Conservation (phyloP, 2,888 invertebrate genomes). For the Polydrusus cervinus region DNA sequence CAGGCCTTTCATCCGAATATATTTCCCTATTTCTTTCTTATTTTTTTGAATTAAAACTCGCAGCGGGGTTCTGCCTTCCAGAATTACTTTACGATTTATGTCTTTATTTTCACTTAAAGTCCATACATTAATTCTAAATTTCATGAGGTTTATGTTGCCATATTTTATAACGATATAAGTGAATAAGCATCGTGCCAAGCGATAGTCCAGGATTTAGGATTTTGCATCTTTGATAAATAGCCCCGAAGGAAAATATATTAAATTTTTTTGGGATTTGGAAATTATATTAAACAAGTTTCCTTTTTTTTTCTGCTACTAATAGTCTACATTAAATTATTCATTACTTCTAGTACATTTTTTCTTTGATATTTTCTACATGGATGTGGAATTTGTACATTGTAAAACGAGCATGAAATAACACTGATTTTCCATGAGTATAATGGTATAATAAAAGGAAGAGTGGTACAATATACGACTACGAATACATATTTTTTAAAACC, state of each 20-base stretch:
- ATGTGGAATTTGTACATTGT: no score
- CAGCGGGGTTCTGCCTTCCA: conserved; percentile 60
- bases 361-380: no score
- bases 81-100: conserved; percentile 65
- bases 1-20: conserved; percentile 60
- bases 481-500: no score
- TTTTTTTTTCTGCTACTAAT: background rate
- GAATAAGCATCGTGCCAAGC: conserved; percentile 26
- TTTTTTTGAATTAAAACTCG: conserved; percentile 63
- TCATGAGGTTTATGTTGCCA: conserved; percentile 54
- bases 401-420: no score
- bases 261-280: background rate
- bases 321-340: no score
- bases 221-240: conserved; percentile 37
- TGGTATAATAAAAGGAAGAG: no score
- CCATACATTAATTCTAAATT: conserved; percentile 57
- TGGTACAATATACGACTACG: no score
- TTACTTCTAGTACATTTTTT: no score
- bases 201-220: conserved; percentile 18
- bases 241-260: conserved; percentile 7
- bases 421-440: no score
- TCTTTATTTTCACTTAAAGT: conserved; percentile 63
- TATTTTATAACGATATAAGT: conserved; percentile 48
- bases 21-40: conserved; percentile 64
- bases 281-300: background rate